A percentile compares a stretch with the other conserved stretches of the same genome.
phyloP scores from a whole-genome alignment of 2,797 vertebrate genomes.

The Sparus aurata region DNA sequence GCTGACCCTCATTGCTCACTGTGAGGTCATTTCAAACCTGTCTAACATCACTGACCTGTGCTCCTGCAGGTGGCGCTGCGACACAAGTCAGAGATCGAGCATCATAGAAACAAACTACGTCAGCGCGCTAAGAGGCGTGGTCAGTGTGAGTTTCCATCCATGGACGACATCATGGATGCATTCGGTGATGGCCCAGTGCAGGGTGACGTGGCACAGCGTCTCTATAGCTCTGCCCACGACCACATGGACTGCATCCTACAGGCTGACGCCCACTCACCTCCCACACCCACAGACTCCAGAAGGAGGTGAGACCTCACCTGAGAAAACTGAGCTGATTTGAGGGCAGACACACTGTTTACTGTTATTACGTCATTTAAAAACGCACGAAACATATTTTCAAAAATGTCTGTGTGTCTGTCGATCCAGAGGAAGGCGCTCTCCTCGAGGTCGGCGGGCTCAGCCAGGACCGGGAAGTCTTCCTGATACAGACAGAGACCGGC shows the following conservation, averaged over 20 bases:
- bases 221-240: conserved; percentile 95
- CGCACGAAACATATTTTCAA: neutral
- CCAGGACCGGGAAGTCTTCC: conserved; percentile 91
- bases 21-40: neutral
- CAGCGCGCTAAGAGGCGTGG: conserved; percentile 95
- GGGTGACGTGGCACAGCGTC: conserved; percentile 83
- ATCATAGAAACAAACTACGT: conserved; percentile 96
- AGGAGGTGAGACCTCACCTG: conserved; percentile 86
- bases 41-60: neutral
- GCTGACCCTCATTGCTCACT: neutral
- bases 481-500: conserved; percentile 91
- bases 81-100: conserved; percentile 98
- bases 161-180: conserved; percentile 93
- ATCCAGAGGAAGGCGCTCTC: conserved; percentile 91
- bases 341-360: neutral
- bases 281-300: conserved; percentile 90
- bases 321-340: neutral
- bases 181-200: conserved; percentile 92
- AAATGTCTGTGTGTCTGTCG: neutral
- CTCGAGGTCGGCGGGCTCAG: conserved; percentile 90
- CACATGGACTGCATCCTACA: conserved; percentile 98
- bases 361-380: neutral
- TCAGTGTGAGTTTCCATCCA: conserved; percentile 96
- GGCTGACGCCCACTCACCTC: conserved; percentile 86
- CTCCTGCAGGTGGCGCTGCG: conserved; percentile 90